Evolutionary conservation across 2,888 invertebrate genomes (phyloP).

Genomic region (Tubulanus polymorphus): DNA sequence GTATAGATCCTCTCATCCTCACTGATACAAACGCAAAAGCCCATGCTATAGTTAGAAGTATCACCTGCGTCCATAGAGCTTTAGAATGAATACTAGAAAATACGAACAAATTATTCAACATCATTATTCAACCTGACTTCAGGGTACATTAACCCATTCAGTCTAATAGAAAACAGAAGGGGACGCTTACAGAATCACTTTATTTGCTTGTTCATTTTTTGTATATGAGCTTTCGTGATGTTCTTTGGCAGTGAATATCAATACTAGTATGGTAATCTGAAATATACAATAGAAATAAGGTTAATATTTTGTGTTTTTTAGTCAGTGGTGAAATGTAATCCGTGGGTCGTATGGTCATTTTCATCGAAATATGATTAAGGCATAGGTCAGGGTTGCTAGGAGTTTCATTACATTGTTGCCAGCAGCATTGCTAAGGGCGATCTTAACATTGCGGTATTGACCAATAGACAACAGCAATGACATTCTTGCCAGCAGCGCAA

Average conservation of each 20-base stretch:
- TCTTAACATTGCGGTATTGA: no score
- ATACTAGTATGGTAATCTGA: constrained; percentile 51
- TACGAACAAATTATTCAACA: background rate
- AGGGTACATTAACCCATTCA: background rate
- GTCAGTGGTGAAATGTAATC: no score
- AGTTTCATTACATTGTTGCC: no score
- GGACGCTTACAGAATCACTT: constrained; percentile 48
- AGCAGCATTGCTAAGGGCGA: no score
- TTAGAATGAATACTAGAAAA: constrained; percentile 47
- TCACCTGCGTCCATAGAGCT: constrained; percentile 53
- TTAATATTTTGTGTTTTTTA: background rate
- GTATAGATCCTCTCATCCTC: constrained; percentile 47
- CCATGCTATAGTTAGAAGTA: constrained; percentile 50
- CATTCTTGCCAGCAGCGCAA: no score
- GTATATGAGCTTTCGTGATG: constrained; percentile 54
- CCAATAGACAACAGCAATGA: no score
- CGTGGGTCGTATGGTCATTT: no score
- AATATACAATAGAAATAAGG: constrained; percentile 13
- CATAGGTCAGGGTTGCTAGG: no score
- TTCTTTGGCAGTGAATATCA: constrained; percentile 54
- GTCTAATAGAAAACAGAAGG: background rate
- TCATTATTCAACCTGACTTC: background rate
- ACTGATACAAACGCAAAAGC: constrained; percentile 51
- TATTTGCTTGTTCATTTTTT: constrained; percentile 53
- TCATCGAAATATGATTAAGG: no score